Evolutionary conservation across 2,888 invertebrate species (phyloP).

Genomic region (Stenodera caucasica): DNA sequence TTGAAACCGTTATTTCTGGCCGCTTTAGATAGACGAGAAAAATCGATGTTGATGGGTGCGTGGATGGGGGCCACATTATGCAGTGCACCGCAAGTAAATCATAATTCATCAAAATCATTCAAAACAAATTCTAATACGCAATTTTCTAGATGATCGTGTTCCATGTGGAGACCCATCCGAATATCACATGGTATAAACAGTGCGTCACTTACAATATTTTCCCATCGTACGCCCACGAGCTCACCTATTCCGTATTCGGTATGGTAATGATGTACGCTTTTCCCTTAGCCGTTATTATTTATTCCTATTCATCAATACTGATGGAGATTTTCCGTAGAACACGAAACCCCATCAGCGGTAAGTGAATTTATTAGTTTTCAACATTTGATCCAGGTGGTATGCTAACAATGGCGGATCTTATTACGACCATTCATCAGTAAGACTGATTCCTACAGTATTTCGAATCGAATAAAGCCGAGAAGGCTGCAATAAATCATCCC

Average conservation of each 20-base stretch:
- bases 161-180: slow-evolving; percentile 83
- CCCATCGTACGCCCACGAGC: slow-evolving; percentile 70
- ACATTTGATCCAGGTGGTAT: slow-evolving; percentile 8
- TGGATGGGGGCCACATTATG: slow-evolving; percentile 81
- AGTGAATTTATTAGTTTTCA: slow-evolving; percentile 32
- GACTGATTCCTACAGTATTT: too few relatives aligned
- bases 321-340: slow-evolving; percentile 79
- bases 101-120: neutral
- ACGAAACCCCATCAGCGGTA: slow-evolving; percentile 62
- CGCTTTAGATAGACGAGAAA: slow-evolving; percentile 73
- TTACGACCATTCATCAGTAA: slow-evolving; percentile 14
- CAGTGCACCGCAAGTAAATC: slow-evolving; percentile 81
- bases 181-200: slow-evolving; percentile 81
- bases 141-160: slow-evolving; percentile 74
- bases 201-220: slow-evolving; percentile 88
- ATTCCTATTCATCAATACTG: slow-evolving; percentile 86
- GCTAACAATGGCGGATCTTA: slow-evolving; percentile 7
- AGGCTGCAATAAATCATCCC: too few relatives aligned
- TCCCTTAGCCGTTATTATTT: slow-evolving; percentile 82
- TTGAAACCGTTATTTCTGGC: slow-evolving; percentile 76
- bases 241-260: slow-evolving; percentile 79
- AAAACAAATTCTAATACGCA: neutral
- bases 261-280: slow-evolving; percentile 87
- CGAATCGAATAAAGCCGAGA: too few relatives aligned
- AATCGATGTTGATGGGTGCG: slow-evolving; percentile 74